Evolutionary conservation across 1,140 invertebrate genomes (phyloP), one percentile per base, ranked within the genome.

Genomic region (Drosophila parabipectinata): DNA sequence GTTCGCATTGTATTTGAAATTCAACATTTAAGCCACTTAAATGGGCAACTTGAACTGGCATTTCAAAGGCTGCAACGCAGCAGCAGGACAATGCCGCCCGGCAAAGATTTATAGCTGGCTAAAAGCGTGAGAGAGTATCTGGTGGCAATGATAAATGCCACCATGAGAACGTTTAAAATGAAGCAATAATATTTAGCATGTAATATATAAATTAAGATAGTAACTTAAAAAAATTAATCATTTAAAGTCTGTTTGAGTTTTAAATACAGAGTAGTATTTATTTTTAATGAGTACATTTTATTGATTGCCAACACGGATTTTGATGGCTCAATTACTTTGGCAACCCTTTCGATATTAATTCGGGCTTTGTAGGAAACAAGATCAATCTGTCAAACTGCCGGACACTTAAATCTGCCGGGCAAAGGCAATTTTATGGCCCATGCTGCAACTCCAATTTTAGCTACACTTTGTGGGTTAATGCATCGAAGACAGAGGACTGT

Each of bases 21-120:
- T 85, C 82, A 85, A 85, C 82, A 85, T 85, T 85, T 85, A 85
- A 87, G 82, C 82, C 82, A 85, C 83, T 85, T 85, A 87, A 78
- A 78, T 74, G 67, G 82, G 61, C 82, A 82, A 85, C 78, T 82
- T 78, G 78, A 87, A 85, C 81, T 85, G 81, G 77, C 81, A 85
- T 85, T 85, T 85, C 81, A 87, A 87, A 85, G 78, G 82, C 78
- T 72, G 79, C 79, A 64, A 57, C 56, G 71, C 66, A 66, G 52
- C 52, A 53, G 78, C 74, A 87, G 82, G 78, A 85, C 82, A 85
- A 87, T 85, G 82, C 82, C 69, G 78, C 64, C 66, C 63, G 76
- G 41, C 56, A 76, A 37, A 82, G 78, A 87, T 85, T 85, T 85
- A 85, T 85, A 74, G 74, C 57, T 72, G 75, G 61, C 79, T 71